A percentile compares a stretch with the other conserved stretches of the same genome.
Conservation (phyloP, 2,888 invertebrate species). For the Buathra laborator region DNA sequence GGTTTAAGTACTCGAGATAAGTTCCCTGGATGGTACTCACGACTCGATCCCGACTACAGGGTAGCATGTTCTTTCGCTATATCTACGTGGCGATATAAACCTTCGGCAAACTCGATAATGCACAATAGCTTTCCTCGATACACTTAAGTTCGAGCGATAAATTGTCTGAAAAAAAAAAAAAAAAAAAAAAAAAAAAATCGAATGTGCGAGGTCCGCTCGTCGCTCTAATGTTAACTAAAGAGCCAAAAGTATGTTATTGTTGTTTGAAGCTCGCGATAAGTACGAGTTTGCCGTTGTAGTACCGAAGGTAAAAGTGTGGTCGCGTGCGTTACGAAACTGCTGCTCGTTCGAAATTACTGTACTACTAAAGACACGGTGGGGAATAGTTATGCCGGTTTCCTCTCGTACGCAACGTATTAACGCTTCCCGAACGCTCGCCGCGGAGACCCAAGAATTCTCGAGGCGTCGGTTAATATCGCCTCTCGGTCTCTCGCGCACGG, state of each 20-base stretch:
- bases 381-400: conserved; percentile 3
- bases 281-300: background rate
- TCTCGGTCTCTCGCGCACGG: background rate
- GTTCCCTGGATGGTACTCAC: conserved; percentile 4
- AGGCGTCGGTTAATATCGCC: conserved; percentile 44
- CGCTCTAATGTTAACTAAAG: conserved; percentile 8
- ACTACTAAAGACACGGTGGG: conserved; percentile 11
- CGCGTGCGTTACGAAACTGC: conserved; percentile 55
- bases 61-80: background rate
- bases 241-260: conserved; percentile 34
- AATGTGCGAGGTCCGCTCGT: background rate
- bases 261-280: background rate
- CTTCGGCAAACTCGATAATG: background rate
- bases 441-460: conserved; percentile 51
- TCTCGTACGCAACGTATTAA: conserved; percentile 31
- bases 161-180: background rate
- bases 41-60: conserved; percentile 6
- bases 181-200: background rate
- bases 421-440: conserved; percentile 12
- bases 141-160: background rate
- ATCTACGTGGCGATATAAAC: background rate
- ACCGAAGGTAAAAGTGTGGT: conserved; percentile 38
- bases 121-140: background rate
- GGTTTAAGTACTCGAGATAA: conserved; percentile 45
- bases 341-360: conserved; percentile 52